These are phyloP conservation scores for Falco novaeseelandiae DNA, from an alignment of 2,797 vertebrate genomes.

Conservation along the genomic window DNA sequence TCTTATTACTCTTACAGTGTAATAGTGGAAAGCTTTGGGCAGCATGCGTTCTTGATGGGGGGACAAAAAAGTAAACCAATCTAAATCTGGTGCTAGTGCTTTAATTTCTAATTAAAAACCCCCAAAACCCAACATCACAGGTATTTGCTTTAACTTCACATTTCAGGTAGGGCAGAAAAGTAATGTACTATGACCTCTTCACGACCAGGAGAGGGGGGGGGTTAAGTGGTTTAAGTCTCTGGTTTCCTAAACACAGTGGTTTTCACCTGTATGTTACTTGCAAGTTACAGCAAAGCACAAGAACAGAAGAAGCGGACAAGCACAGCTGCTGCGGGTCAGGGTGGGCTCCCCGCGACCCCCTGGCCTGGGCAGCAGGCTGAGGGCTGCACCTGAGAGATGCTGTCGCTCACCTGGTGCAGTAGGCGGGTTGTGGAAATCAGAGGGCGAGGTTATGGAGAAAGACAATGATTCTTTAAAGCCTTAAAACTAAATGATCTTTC, in stretches of 20 bases:
- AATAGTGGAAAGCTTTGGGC: background rate
- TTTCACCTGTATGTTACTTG: fast-evolving
- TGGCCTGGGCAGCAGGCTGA: fast-evolving
- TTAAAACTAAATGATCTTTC: background rate
- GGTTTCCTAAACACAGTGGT: background rate
- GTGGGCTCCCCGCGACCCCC: background rate
- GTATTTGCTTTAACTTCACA: background rate
- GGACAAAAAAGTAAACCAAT: background rate
- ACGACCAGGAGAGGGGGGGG: background rate
- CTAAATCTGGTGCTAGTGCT: background rate
- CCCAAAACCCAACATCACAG: background rate
- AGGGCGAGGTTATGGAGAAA: background rate
- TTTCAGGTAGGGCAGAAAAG: background rate
- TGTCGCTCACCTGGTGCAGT: background rate
- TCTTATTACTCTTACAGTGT: background rate
- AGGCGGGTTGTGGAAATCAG: background rate
- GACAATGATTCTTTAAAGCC: background rate
- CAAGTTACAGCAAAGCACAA: background rate
- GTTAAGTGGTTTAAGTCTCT: background rate
- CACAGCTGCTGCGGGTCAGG: background rate
- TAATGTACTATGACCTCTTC: background rate
- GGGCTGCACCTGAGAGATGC: background rate
- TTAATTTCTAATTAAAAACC: background rate
- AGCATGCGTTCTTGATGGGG: background rate
- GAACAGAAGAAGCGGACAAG: background rate